Conservation (phyloP, 2,888 invertebrate species). For the Drosophila differens region DNA sequence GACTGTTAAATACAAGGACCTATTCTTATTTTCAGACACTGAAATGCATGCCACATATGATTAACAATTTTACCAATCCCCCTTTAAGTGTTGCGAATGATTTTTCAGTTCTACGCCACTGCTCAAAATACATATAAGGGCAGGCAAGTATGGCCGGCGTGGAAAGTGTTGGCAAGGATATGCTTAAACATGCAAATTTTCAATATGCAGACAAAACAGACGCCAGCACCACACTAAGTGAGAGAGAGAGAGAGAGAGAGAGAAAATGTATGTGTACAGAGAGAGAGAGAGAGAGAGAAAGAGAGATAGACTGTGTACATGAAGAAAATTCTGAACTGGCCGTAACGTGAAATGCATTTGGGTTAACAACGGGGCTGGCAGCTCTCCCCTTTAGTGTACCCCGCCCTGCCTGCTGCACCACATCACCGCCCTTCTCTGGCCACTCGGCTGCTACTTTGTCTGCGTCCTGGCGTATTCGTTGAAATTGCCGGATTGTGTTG, state of each 20-base stretch:
- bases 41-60: background rate
- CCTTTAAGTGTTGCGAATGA: background rate
- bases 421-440: background rate
- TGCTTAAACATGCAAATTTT: slow-evolving; percentile 84
- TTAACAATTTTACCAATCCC: background rate
- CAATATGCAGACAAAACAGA: slow-evolving; percentile 81
- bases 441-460: slow-evolving; percentile 26
- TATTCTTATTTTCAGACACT: background rate
- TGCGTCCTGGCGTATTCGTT: slow-evolving; percentile 71
- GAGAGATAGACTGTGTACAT: slow-evolving; percentile 36
- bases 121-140: slow-evolving; percentile 9
- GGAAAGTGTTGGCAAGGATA: slow-evolving; percentile 78
- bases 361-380: slow-evolving; percentile 56
- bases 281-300: background rate
- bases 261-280: background rate
- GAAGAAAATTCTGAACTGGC: slow-evolving; percentile 55
- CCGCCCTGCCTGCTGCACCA: background rate
- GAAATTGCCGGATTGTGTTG: slow-evolving; percentile 84
- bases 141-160: slow-evolving; percentile 57
- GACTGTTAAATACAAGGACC: accelerated
- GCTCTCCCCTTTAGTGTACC: background rate
- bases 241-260: background rate
- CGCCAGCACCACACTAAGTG: slow-evolving; percentile 28
- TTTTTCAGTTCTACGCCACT: slow-evolving; percentile 21
- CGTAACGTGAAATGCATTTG: slow-evolving; percentile 73